A percentile compares a stretch with the other conserved stretches of the same genome.
Evolutionary conservation across 2,113 vertebrate species (phyloP).

Genomic region (Mirounga angustirostris): DNA sequence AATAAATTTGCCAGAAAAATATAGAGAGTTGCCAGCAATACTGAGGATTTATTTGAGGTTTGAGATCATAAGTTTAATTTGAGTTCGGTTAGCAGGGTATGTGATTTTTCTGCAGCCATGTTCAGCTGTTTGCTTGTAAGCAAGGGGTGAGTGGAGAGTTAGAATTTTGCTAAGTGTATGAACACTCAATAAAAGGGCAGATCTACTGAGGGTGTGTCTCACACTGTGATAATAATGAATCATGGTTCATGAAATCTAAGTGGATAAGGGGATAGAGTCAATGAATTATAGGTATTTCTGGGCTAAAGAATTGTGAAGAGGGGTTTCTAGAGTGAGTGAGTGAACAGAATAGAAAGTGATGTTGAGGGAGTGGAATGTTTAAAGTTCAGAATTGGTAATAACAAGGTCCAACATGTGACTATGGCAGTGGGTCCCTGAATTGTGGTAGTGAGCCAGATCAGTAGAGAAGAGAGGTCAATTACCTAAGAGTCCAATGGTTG

Average conservation of each 20-base stretch:
- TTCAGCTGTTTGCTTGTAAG: conserved; percentile 34
- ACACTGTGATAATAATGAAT: background rate
- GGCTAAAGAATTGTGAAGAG: background rate
- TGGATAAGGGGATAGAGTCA: background rate
- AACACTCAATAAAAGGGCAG: background rate
- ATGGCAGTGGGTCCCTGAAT: background rate
- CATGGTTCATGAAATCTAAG: background rate
- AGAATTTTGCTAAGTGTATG: background rate
- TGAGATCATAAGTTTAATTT: background rate
- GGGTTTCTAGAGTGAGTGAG: background rate
- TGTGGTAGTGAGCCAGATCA: too few species aligned
- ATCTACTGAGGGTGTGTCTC: background rate
- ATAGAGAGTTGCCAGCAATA: background rate
- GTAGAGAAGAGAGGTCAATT: background rate
- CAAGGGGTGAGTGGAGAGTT: background rate
- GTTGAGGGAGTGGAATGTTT: background rate
- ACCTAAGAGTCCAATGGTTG: background rate
- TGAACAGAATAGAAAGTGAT: background rate
- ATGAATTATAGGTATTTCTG: background rate
- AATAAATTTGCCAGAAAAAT: conserved; percentile 37
- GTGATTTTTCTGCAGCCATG: background rate
- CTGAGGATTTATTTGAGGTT: conserved; percentile 15
- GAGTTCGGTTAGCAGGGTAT: background rate
- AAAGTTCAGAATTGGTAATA: background rate
- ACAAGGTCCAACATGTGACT: background rate